phyloP scores from a whole-genome alignment of 2,797 vertebrate genomes.

The Clamator glandarius region DNA sequence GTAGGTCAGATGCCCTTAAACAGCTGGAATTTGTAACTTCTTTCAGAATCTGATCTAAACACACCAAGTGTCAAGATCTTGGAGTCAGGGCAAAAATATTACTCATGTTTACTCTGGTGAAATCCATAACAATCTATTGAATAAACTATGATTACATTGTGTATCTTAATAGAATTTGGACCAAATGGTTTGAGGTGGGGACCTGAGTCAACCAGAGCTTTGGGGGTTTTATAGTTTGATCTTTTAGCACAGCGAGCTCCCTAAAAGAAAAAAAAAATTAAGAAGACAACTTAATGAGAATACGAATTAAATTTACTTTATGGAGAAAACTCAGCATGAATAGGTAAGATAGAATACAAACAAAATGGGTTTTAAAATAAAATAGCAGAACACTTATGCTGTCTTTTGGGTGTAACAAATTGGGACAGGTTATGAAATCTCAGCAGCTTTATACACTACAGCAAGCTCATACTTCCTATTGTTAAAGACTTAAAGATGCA shows the following conservation, averaged over 20 bases:
- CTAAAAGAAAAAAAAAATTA: background rate
- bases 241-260: background rate
- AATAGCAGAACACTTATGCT: background rate
- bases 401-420: background rate
- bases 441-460: background rate
- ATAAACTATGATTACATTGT: background rate
- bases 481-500: background rate
- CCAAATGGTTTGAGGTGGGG: background rate
- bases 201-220: background rate
- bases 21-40: background rate
- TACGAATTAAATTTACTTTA: background rate
- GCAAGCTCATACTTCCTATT: background rate
- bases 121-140: background rate
- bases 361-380: background rate
- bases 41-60: background rate
- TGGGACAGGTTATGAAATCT: background rate
- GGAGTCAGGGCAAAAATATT: background rate
- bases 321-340: background rate
- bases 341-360: background rate
- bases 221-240: background rate
- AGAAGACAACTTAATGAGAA: background rate
- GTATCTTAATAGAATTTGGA: background rate
- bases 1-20: background rate
- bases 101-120: background rate
- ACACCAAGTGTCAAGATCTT: background rate